These are phyloP conservation scores for Cataglyphis albicans DNA, from an alignment of 2,888 invertebrate species.

Conservation along the genomic window DNA sequence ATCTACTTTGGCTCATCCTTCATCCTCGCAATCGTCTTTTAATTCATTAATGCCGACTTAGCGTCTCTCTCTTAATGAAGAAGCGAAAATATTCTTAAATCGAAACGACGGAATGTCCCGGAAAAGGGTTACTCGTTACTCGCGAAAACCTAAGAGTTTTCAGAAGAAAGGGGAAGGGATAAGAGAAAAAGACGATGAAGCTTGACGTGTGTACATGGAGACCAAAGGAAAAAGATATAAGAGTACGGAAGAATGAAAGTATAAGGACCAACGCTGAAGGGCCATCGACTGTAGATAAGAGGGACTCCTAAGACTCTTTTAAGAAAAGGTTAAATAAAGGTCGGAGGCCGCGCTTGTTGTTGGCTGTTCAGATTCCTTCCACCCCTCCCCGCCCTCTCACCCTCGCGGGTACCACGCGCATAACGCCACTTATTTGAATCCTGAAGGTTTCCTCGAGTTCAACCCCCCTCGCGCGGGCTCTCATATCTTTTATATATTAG, in stretches of 20 bases:
- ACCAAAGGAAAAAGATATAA: slow-evolving; percentile 72
- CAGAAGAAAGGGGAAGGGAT: slow-evolving; percentile 32
- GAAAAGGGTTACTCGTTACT: slow-evolving; percentile 44
- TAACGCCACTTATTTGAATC: slow-evolving; percentile 82
- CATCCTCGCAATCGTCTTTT: slow-evolving; percentile 73
- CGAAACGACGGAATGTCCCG: slow-evolving; percentile 50
- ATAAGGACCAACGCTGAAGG: slow-evolving; percentile 77
- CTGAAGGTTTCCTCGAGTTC: slow-evolving; percentile 77
- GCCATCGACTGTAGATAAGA: slow-evolving; percentile 80
- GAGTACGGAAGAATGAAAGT: slow-evolving; percentile 75
- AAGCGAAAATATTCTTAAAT: slow-evolving; percentile 75
- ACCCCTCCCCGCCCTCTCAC: slow-evolving; percentile 62
- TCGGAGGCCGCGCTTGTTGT: slow-evolving; percentile 81
- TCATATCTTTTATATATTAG: slow-evolving; percentile 85
- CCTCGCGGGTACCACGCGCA: slow-evolving; percentile 37
- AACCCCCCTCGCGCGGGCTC: slow-evolving; percentile 69
- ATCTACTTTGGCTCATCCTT: slow-evolving; percentile 66
- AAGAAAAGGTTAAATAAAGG: slow-evolving; percentile 84
- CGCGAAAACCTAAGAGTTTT: slow-evolving; percentile 26
- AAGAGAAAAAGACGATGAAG: slow-evolving; percentile 68
- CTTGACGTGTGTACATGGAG: slow-evolving; percentile 78
- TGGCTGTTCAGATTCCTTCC: slow-evolving; percentile 85
- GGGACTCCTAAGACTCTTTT: slow-evolving; percentile 80
- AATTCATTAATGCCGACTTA: slow-evolving; percentile 82
- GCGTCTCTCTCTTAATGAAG: slow-evolving; percentile 68